Evolutionary conservation across 2,113 vertebrate genomes (phyloP), one percentile per base, ranked within the genome.

Genomic region (Dolichotis patagonum): DNA sequence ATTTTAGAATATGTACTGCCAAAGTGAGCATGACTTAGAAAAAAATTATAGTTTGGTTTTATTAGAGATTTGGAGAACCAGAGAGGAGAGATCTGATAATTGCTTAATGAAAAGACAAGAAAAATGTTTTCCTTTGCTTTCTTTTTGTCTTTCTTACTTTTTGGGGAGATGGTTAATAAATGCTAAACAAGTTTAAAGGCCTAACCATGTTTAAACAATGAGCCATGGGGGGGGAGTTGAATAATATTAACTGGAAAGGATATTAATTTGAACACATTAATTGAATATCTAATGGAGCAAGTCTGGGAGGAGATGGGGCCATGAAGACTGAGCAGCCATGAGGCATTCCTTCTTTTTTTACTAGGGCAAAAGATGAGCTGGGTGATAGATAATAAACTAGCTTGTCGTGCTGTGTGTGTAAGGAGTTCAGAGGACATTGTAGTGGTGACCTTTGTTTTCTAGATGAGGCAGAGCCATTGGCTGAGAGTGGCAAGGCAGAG

Each of bases 21-120:
- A 56, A 56, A 56, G 54, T 3, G 3, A 56, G 17, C 54, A 56
- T 56, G 65, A 85, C 24, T 78, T 78, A 24, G 63, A 46, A 87
- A 13, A 13, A 93, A 41, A 38, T 46, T 38, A 81, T 3, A 84
- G 67, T 56, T 85, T 78, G 62, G 69, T 75, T 85, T 95, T 56
- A 60, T 6, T n/a, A 94, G 71, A 85, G 67, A 38, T 73, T 52
- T 90, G 35, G 65, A 90, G n/a, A 43, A 87, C 30, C 8, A 77
- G 19, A 82, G 28, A 3, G 38, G 22, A 95, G 7, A 58, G 24
- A 52, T 38, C 16, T 0, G 1, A 32, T 1, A 85, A 20, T 67
- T 43, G 14, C n/a, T 54, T 94, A 90, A 87, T 77, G 20, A 78
- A 85, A n/a, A 86, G 62, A 11, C 49, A 75, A 94, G 92, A 35